Evolutionary conservation across 2,113 vertebrate genomes (phyloP).

Genomic region (Lutjanus erythropterus): DNA sequence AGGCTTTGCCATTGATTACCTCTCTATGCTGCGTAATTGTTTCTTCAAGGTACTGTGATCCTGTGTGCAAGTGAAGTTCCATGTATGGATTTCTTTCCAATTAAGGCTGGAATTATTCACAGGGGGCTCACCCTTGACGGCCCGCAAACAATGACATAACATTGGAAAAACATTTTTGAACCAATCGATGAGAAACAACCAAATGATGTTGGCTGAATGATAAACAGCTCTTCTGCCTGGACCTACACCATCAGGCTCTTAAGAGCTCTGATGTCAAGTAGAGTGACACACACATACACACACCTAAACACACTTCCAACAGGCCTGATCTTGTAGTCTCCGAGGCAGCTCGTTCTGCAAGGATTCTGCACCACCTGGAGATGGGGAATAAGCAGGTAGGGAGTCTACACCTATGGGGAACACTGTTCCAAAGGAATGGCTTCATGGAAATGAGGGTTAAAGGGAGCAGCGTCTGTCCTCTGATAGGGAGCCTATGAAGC

Average conservation of each 20-base stretch:
- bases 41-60: slow-evolving; percentile 78
- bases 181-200: slow-evolving; percentile 80
- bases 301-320: slow-evolving; percentile 24
- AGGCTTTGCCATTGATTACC: slow-evolving; percentile 74
- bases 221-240: slow-evolving; percentile 71
- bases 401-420: slow-evolving; percentile 61
- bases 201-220: slow-evolving; percentile 79
- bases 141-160: slow-evolving; percentile 84
- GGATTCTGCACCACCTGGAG: slow-evolving; percentile 49
- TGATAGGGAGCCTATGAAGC: slow-evolving; percentile 76
- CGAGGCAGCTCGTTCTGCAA: slow-evolving; percentile 39
- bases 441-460: slow-evolving; percentile 84
- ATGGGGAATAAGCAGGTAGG: slow-evolving; percentile 62
- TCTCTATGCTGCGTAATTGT: slow-evolving; percentile 81
- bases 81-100: slow-evolving; percentile 82
- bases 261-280: slow-evolving; percentile 62
- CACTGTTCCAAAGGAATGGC: slow-evolving; percentile 78
- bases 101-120: slow-evolving; percentile 83
- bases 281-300: slow-evolving; percentile 48
- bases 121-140: slow-evolving; percentile 77
- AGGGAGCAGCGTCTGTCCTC: slow-evolving; percentile 72
- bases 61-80: slow-evolving; percentile 71
- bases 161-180: slow-evolving; percentile 84
- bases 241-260: slow-evolving; percentile 59
- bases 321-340: slow-evolving; percentile 48